Evolutionary conservation across 2,888 invertebrate species (phyloP).

Genomic region (Leptinotarsa rubiginosa): DNA sequence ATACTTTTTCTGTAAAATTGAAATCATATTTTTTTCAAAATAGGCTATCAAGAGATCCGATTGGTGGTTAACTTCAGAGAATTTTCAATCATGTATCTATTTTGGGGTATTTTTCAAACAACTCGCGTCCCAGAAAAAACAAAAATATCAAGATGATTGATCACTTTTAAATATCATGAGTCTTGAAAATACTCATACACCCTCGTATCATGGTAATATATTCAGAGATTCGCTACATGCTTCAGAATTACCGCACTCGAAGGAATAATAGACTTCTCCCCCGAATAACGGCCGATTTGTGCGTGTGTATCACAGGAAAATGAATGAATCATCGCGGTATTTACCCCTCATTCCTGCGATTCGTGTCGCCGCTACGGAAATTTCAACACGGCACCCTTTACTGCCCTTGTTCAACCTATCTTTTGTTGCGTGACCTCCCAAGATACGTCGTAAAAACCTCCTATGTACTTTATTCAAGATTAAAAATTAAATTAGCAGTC

Average conservation of each 20-base stretch:
- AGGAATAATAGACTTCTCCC: conserved; percentile 20
- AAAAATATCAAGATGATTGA: no score
- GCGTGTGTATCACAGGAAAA: conserved; percentile 45
- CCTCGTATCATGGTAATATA: conserved; percentile 3
- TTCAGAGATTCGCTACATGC: neutral
- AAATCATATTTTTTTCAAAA: no score
- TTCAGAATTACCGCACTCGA: conserved; percentile 7
- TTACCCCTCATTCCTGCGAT: conserved; percentile 55
- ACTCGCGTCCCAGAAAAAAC: no score
- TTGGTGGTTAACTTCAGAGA: no score
- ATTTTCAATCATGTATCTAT: no score
- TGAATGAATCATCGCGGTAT: conserved; percentile 54
- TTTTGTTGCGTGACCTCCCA: conserved; percentile 54
- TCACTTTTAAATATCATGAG: neutral
- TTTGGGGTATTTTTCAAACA: no score
- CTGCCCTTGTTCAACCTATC: conserved; percentile 58
- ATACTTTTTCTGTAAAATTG: no score
- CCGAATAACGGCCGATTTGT: conserved; percentile 21
- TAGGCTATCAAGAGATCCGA: no score
- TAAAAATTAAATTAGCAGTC: conserved; percentile 33
- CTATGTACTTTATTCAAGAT: conserved; percentile 21
- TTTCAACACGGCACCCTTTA: conserved; percentile 51
- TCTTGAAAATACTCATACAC: neutral
- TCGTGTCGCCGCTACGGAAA: conserved; percentile 48
- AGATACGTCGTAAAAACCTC: conserved; percentile 39